Conservation (phyloP, 2,888 invertebrate genomes). For the Acleris holmiana region DNA sequence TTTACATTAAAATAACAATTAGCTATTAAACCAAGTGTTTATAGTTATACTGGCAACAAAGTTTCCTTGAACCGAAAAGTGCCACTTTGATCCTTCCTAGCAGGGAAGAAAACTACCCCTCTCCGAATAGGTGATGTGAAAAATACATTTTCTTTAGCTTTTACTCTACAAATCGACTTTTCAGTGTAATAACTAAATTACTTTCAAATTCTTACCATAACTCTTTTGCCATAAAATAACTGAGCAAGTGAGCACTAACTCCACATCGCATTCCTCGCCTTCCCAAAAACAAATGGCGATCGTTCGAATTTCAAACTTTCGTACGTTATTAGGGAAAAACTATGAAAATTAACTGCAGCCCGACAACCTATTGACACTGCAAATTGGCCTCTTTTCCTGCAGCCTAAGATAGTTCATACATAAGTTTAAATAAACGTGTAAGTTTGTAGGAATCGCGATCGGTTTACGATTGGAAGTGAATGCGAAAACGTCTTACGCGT, state of each 20-base stretch:
- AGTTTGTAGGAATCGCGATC: conserved; percentile 27
- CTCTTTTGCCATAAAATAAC: conserved; percentile 32
- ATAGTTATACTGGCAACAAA: too few relatives aligned
- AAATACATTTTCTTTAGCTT: too few relatives aligned
- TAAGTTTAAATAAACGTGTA: conserved; percentile 12
- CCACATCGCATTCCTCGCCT: conserved; percentile 30
- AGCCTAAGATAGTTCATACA: conserved; percentile 1
- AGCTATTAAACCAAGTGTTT: too few relatives aligned
- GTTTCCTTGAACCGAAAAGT: too few relatives aligned
- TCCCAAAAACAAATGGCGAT: conserved; percentile 36
- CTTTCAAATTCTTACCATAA: conserved; percentile 18
- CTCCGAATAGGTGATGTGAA: too few relatives aligned
- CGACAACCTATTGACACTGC: conserved; percentile 5
- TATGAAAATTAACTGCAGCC: conserved; percentile 19
- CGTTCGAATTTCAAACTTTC: conserved; percentile 37
- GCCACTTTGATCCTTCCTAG: too few relatives aligned
- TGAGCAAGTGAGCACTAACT: conserved; percentile 19
- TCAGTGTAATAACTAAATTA: not conserved
- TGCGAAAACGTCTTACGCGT: conserved; percentile 27
- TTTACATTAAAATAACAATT: too few relatives aligned
- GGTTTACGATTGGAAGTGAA: conserved; percentile 31
- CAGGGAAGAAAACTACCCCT: too few relatives aligned
- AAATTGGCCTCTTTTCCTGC: conserved; percentile 13
- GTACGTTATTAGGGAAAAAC: conserved; percentile 37
- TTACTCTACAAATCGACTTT: too few relatives aligned